A percentile compares a stretch with the other conserved stretches of the same genome.
Conservation (phyloP, 1,140 invertebrate genomes). For the Drosophila melanogaster region Release_6_plus_ISO1_MT NT_033779.5:2965001-2965500, state of each 20-base stretch:
- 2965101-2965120: constrained; percentile 7
- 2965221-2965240: constrained; percentile 47
- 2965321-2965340: constrained; percentile 74
- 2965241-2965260: constrained; percentile 68
- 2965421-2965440: constrained; percentile 26
- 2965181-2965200: constrained; percentile 52
- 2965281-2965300: constrained; percentile 50
- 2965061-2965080: constrained; percentile 76
- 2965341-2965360: constrained; percentile 58
- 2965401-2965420: constrained; percentile 45
- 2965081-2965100: constrained; percentile 20
- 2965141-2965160: constrained; percentile 32
- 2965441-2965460: background rate
- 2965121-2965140: constrained; percentile 16
- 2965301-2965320: constrained; percentile 73
- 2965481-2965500: constrained; percentile 11
- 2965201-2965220: constrained; percentile 39
- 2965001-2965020: constrained; percentile 11
- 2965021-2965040: constrained; percentile 57
- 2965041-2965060: constrained; percentile 83
- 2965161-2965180: constrained; percentile 48
- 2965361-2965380: constrained; percentile 34
- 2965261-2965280: constrained; percentile 20
- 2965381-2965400: constrained; percentile 69
- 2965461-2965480: constrained; percentile 13